Base-by-base conservation (phyloP, 2,113 vertebrate genomes). In the Marmota monax region DNA sequence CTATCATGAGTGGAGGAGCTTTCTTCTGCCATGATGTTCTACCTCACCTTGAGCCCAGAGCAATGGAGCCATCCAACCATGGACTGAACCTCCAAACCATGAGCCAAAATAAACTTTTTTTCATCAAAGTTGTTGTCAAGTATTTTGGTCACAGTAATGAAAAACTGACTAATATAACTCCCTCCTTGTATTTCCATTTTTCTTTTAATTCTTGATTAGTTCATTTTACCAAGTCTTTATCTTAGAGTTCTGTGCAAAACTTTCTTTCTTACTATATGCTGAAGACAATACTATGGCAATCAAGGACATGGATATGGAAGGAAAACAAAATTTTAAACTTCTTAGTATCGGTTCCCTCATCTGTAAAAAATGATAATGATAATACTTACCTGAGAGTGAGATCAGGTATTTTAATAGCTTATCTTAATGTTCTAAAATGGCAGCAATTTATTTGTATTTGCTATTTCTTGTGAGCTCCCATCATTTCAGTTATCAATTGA, bases 401-500 rank as follows among this genome's bases (percentile, higher is more conserved):
- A 76, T 82, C 27, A 70, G 39, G 51, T 84, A 67, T 82, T 83
- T 87, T 77, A 87, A 83, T 17, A 83, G 23, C 56, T 42, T 87
- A 58, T 51, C 63, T 56, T 82, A 88, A 65, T 91, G 70, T 74
- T 39, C 9, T 63, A 63, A 63, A 58, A 67, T 25, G 14, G 53
- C 88, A 84, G 29, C 17, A 78, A 10, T 45, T 69, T 90, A 42
- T 84, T 88, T 82, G 27, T 76, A 69, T 86, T n/a, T 90, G 53
- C 45, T 70, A 9, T 87, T 85, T 93, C 27, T 79, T 67, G 72
- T 80, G 48, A 69, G 72, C 51, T 58, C 17, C 69, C 32, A 77
- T 79, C 48, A 79, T 92, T 95, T 95, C 32, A 79, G 58, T 18
- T 74, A 88, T n/a, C 65, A 69, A 4, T 92, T 88, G 77, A 84